These are phyloP conservation scores for Acromyrmex charruanus DNA, from an alignment of 1,140 invertebrate species.

Conservation along the genomic window DNA sequence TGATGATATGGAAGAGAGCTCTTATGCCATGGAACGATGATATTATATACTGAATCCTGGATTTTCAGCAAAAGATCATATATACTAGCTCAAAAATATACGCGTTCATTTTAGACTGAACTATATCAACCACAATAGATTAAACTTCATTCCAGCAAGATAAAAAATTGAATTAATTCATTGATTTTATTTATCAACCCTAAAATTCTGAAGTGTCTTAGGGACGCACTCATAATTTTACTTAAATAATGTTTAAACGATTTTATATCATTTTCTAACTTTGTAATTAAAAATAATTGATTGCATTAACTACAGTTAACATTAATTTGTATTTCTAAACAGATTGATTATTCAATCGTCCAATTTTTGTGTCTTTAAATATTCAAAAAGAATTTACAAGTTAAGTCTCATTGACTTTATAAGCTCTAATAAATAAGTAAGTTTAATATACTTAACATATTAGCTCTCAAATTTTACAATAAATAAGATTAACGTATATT, in stretches of 20 bases:
- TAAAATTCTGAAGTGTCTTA: background rate
- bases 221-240: background rate
- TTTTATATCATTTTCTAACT: conserved; percentile 4
- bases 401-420: background rate
- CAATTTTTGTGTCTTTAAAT: background rate
- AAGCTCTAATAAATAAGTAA: background rate
- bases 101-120: background rate
- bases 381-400: background rate
- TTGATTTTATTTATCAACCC: background rate
- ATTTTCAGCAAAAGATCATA: conserved; percentile 15
- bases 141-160: background rate
- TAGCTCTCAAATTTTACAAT: background rate
- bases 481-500: background rate
- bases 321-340: background rate
- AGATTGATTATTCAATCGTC: background rate
- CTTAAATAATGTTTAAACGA: background rate
- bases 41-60: background rate
- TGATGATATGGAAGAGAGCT: conserved; percentile 32
- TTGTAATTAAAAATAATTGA: background rate
- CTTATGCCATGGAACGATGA: conserved; percentile 5
- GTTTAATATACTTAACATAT: background rate
- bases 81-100: background rate
- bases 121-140: background rate
- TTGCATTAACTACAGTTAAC: background rate
- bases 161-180: background rate